These are phyloP conservation scores for Tenebrio molitor DNA, from an alignment of 1,140 invertebrate species.

Conservation along the genomic window DNA sequence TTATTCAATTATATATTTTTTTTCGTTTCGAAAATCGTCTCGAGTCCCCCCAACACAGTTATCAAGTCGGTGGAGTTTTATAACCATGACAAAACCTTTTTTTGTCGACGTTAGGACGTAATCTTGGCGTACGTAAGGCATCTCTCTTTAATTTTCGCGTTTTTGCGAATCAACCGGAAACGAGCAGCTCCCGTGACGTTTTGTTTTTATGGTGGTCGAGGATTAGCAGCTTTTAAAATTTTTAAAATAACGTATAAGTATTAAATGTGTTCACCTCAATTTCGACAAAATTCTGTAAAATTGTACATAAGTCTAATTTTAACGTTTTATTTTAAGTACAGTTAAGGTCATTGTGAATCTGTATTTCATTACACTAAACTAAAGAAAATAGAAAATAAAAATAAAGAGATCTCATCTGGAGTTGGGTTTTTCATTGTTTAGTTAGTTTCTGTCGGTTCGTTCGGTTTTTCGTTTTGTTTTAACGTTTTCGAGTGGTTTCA, in stretches of 20 bases:
- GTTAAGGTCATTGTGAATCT: conserved; percentile 24
- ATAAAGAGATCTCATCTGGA: conserved; percentile 18
- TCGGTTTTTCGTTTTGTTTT: neutral
- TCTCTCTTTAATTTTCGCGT: too few relatives aligned
- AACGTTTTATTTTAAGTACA: conserved; percentile 3
- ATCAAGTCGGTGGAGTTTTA: too few relatives aligned
- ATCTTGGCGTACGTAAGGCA: too few relatives aligned
- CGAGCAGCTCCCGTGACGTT: conserved; percentile 9
- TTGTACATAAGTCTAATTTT: conserved; percentile 41
- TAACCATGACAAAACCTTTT: too few relatives aligned
- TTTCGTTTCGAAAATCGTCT: too few relatives aligned
- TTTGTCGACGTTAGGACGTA: too few relatives aligned
- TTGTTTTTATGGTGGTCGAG: conserved; percentile 34
- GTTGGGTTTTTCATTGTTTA: conserved; percentile 8
- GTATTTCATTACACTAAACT: conserved; percentile 44
- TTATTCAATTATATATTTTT: too few relatives aligned
- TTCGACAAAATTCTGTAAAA: conserved; percentile 31
- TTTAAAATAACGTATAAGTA: conserved; percentile 33
- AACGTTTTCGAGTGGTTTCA: conserved; percentile 57
- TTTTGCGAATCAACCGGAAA: too few relatives aligned
- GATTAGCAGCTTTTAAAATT: neutral
- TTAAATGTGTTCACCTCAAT: conserved; percentile 44
- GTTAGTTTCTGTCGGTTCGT: neutral
- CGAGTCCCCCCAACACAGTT: too few relatives aligned
- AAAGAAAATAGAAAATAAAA: conserved; percentile 41